Percentiles rank a stretch among this genome's conserved stretches.
Evolutionary conservation across 2,888 invertebrate genomes (phyloP).

Genomic region (Eupithecia subfuscata): DNA sequence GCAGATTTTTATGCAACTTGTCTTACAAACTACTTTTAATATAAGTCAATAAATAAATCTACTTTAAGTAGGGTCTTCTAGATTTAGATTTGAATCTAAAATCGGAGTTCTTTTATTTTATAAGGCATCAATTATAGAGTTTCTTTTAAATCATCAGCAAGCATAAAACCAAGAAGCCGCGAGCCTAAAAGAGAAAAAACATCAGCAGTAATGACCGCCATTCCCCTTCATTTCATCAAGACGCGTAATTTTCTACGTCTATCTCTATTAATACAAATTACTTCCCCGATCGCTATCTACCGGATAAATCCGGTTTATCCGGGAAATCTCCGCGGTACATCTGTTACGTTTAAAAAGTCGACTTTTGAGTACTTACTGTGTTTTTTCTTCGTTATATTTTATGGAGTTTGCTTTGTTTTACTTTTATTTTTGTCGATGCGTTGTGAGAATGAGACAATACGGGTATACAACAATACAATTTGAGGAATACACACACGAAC

Average conservation of each 20-base stretch:
- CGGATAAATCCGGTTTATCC: conserved; percentile 35
- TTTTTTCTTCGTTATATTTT: conserved; percentile 8
- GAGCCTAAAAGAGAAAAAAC: conserved; percentile 18
- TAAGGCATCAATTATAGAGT: not conserved
- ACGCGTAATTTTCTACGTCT: conserved; percentile 33
- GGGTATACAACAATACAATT: too few species aligned
- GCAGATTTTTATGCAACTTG: conserved; percentile 4
- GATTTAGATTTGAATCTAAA: not conserved
- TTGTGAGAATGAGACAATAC: not conserved
- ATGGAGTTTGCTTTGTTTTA: not conserved
- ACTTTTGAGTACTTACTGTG: conserved; percentile 15
- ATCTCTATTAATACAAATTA: conserved; percentile 44
- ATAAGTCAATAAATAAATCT: not conserved
- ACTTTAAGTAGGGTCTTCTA: not conserved
- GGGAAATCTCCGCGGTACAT: conserved; percentile 24
- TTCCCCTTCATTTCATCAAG: conserved; percentile 36
- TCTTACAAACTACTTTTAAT: not conserved
- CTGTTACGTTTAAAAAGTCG: conserved; percentile 29
- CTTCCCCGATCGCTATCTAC: conserved; percentile 41
- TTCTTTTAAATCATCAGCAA: not conserved
- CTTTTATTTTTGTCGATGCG: not conserved
- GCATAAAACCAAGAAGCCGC: conserved; percentile 10
- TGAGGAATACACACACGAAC: not conserved
- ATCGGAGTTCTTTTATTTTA: not conserved
- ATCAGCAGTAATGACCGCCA: conserved; percentile 23